Percentiles rank a stretch among this genome's conserved stretches.
Evolutionary conservation across 2,113 vertebrate species (phyloP).

Genomic region (Mus pahari): DNA sequence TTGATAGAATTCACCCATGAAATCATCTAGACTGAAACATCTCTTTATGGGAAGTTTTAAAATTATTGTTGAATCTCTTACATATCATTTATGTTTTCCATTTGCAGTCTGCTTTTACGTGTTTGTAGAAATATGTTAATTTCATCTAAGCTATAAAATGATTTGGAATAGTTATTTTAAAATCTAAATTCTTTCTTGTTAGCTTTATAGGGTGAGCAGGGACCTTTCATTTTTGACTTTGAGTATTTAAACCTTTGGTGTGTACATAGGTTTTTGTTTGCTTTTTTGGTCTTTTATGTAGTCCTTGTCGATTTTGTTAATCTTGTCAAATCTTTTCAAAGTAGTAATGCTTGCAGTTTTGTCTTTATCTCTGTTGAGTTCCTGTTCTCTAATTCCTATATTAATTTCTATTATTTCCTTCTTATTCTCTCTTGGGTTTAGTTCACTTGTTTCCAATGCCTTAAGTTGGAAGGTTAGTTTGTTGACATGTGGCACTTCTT

Average conservation of each 20-base stretch:
- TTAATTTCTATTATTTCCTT: not conserved
- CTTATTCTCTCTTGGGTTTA: not conserved
- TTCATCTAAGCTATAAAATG: not conserved
- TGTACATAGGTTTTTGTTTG: not conserved
- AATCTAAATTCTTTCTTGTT: not conserved
- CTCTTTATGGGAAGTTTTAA: not conserved
- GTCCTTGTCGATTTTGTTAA: slow-evolving; percentile 5
- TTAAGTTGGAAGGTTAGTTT: not conserved
- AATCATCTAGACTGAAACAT: not conserved
- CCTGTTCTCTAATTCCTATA: not conserved
- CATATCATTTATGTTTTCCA: not conserved
- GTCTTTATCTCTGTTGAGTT: not conserved
- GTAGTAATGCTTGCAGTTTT: not conserved
- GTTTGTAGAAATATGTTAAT: not conserved
- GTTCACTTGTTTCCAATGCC: not conserved
- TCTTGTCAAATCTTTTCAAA: not conserved
- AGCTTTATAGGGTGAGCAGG: not conserved
- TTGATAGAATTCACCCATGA: not conserved
- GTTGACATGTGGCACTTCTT: not conserved
- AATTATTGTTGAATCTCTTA: not conserved
- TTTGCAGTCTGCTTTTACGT: not conserved
- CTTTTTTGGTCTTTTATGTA: not conserved
- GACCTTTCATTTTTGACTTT: slow-evolving; percentile 1
- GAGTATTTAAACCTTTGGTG: not conserved
- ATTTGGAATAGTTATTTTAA: not conserved